These are phyloP conservation scores for Mellivora capensis DNA, from an alignment of 2,113 vertebrate species.

Conservation along the genomic window DNA sequence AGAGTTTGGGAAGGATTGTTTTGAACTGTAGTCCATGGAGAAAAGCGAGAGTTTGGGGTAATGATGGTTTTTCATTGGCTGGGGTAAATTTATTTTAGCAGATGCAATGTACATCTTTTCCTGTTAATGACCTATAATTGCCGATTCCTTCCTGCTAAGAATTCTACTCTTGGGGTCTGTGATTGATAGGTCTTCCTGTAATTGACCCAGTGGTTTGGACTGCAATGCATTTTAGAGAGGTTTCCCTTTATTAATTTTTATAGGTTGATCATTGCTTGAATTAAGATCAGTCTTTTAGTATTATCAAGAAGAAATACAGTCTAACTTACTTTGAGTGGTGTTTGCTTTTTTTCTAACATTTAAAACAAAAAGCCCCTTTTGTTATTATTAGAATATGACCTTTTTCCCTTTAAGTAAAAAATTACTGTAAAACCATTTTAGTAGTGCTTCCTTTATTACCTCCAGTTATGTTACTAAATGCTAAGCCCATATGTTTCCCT, in stretches of 20 bases:
- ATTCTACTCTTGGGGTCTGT: neutral
- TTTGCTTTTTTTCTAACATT: neutral
- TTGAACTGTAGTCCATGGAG: neutral
- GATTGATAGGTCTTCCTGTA: neutral
- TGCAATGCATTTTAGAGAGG: neutral
- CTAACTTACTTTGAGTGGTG: neutral
- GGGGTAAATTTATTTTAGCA: neutral
- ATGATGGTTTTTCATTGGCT: neutral
- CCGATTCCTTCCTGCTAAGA: neutral
- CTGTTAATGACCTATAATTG: neutral
- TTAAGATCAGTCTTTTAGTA: neutral
- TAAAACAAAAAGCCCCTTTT: conserved; percentile 14
- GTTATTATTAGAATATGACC: neutral
- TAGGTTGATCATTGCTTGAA: neutral
- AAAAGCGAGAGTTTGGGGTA: neutral
- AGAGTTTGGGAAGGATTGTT: neutral
- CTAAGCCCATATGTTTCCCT: neutral
- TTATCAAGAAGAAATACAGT: neutral
- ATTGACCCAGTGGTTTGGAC: neutral
- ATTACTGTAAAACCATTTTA: neutral
- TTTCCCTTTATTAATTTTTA: neutral
- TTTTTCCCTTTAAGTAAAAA: neutral
- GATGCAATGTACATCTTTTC: neutral
- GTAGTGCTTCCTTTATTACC: neutral
- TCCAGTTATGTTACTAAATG: neutral